phyloP scores from a whole-genome alignment of 2,113 vertebrate genomes.

The Charina bottae region DNA sequence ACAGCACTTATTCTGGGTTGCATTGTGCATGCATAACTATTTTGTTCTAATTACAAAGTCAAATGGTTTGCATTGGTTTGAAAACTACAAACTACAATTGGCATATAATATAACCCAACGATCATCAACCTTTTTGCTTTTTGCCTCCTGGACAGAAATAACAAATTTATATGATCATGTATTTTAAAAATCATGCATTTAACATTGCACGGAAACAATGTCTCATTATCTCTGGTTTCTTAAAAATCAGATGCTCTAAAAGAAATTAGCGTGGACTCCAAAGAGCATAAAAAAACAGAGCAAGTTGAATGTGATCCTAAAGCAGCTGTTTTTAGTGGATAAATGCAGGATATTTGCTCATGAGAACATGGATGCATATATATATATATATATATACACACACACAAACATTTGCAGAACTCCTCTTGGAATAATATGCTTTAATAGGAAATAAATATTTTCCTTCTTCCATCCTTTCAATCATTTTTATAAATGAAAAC shows the following conservation, averaged over 20 bases:
- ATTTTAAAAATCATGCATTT: conserved; percentile 76
- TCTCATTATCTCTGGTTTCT: conserved; percentile 59
- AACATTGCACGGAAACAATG: conserved; percentile 71
- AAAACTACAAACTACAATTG: conserved; percentile 80
- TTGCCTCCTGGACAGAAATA: conserved; percentile 74
- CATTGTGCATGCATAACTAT: conserved; percentile 86
- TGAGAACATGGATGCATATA: conserved; percentile 59
- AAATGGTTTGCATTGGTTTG: conserved; percentile 77
- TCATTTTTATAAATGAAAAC: conserved; percentile 27
- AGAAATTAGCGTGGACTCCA: conserved; percentile 37
- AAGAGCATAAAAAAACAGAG: conserved; percentile 80
- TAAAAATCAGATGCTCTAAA: conserved; percentile 64
- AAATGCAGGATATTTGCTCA: conserved; percentile 69
- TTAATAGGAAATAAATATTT: conserved; percentile 72
- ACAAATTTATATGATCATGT: conserved; percentile 69
- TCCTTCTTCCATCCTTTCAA: conserved; percentile 67
- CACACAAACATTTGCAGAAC: conserved; percentile 81
- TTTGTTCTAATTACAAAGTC: conserved; percentile 81
- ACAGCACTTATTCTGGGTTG: conserved; percentile 84
- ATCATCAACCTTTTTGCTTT: conserved; percentile 77
- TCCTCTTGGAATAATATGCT: conserved; percentile 74
- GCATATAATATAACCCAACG: conserved; percentile 72
- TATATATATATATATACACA: conserved; percentile 79
- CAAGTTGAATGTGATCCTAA: conserved; percentile 87
- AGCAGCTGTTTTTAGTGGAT: conserved; percentile 80